Percentiles rank a stretch among this genome's conserved stretches.
Evolutionary conservation across 2,113 vertebrate genomes (phyloP).

Genomic region (Corythaixoides concolor): DNA sequence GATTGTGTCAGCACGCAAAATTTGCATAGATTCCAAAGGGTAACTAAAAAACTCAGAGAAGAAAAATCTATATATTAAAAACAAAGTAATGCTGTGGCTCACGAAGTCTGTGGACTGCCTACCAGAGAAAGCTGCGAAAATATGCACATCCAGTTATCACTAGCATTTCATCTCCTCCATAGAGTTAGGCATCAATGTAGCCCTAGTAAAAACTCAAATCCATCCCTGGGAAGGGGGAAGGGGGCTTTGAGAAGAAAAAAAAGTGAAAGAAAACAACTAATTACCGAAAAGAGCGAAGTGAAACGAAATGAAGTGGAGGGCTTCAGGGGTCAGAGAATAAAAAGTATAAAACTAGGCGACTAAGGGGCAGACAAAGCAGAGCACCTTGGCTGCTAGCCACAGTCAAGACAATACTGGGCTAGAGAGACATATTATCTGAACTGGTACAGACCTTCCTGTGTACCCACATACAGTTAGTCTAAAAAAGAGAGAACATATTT

Average conservation of each 20-base stretch:
- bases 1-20: not conserved
- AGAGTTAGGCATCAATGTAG: not conserved
- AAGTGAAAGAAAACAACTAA: not conserved
- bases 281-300: not conserved
- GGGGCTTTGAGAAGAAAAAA: not conserved
- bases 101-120: not conserved
- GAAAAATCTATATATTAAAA: not conserved
- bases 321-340: not conserved
- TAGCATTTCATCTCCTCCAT: not conserved
- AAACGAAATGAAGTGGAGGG: not conserved
- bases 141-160: not conserved
- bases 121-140: not conserved
- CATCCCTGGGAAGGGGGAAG: not conserved
- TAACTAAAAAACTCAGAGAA: not conserved
- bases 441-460: not conserved
- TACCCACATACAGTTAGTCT: not conserved
- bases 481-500: slow-evolving; percentile 47
- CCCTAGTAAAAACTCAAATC: not conserved
- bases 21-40: not conserved
- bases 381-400: not conserved
- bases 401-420: not conserved
- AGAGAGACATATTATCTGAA: rapidly evolving
- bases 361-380: not conserved
- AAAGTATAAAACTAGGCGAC: not conserved
- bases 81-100: not conserved